Conservation (phyloP, 1,140 invertebrate species). For the Diorhabda sublineata region DNA sequence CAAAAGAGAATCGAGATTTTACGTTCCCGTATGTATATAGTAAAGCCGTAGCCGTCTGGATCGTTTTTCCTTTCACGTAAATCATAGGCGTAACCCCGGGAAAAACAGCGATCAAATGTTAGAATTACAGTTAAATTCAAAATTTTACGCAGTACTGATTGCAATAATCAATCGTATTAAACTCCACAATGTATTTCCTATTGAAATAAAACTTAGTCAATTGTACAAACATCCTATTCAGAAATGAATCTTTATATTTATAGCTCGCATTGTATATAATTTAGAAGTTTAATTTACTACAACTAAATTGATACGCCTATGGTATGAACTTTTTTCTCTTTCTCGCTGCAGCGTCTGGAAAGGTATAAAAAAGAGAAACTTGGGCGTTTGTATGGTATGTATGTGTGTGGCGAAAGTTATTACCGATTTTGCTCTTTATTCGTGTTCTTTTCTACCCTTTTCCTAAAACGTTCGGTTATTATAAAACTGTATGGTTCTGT, state of each 20-base stretch:
- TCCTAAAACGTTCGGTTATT: not conserved
- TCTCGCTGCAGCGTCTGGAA: not conserved
- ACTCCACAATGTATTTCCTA: no score
- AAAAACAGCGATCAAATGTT: no score
- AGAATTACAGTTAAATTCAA: no score
- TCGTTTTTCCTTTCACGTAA: not conserved
- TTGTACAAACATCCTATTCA: no score
- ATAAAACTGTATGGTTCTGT: not conserved
- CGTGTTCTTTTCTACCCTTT: not conserved
- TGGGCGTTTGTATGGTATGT: not conserved
- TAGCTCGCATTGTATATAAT: no score
- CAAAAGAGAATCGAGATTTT: constrained; percentile 28
- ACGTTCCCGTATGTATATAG: constrained; percentile 14
- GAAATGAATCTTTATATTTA: no score
- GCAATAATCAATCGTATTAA: no score
- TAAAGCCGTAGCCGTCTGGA: constrained; percentile 18
- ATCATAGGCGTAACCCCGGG: not conserved
- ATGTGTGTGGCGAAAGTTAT: not conserved
- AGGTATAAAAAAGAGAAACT: constrained; percentile 1
- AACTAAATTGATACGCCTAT: no score
- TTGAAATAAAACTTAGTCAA: no score
- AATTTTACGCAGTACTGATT: no score
- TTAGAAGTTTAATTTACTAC: no score
- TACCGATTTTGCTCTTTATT: not conserved
- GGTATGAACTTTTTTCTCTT: no score